phyloP scores from a whole-genome alignment of 2,797 vertebrate species.

The Parotocinclus haroldoi region DNA sequence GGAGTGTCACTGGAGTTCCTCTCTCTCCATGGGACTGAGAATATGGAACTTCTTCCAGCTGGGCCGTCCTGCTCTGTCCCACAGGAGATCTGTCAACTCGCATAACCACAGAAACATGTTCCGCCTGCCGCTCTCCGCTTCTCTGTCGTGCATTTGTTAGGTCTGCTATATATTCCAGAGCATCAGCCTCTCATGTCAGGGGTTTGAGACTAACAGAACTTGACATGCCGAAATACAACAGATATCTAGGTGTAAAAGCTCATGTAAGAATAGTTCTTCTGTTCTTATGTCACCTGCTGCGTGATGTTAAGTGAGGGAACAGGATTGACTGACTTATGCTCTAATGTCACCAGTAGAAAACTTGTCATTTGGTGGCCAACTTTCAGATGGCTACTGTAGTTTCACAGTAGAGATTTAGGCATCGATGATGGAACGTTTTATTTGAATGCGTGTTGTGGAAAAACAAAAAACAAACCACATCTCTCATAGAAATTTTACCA shows the following conservation, averaged over 20 bases:
- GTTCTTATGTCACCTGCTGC: slow-evolving; percentile 10
- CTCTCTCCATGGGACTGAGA: slow-evolving; percentile 41
- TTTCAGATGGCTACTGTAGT: too few relatives aligned
- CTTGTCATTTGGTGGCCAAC: too few relatives aligned
- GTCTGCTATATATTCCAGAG: slow-evolving; percentile 56
- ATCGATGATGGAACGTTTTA: background rate
- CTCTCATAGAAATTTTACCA: background rate
- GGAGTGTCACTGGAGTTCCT: slow-evolving; percentile 6
- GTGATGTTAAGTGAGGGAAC: background rate
- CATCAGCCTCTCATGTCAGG: slow-evolving; percentile 33
- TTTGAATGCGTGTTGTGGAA: too few relatives aligned
- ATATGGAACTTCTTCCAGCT: slow-evolving; percentile 49
- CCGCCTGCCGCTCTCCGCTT: slow-evolving; percentile 44
- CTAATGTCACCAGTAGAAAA: too few relatives aligned
- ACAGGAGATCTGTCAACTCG: slow-evolving; percentile 61
- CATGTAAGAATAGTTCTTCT: slow-evolving; percentile 21
- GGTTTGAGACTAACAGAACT: slow-evolving; percentile 55
- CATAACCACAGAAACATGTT: slow-evolving; percentile 59
- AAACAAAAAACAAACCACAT: background rate
- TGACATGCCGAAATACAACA: slow-evolving; percentile 58
- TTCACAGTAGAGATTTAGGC: too few relatives aligned
- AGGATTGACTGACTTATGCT: too few relatives aligned
- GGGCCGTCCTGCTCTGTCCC: slow-evolving; percentile 48
- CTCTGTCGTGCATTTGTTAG: slow-evolving; percentile 57
- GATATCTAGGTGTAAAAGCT: slow-evolving; percentile 20